Base-by-base conservation (phyloP, 2,888 invertebrate species). In the Kryphioiulus occultus region DNA sequence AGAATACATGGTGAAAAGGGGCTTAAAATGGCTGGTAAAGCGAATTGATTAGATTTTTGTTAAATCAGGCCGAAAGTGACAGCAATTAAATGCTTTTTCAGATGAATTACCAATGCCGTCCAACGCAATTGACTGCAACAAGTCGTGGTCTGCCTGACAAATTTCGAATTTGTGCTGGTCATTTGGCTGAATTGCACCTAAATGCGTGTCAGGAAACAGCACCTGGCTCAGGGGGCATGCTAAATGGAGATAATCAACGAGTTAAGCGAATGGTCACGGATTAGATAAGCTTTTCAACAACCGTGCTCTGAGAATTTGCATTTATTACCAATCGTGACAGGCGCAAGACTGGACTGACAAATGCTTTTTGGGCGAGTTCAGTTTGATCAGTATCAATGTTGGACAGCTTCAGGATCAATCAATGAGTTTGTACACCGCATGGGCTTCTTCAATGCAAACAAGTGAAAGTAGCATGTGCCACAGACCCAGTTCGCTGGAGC, bases 281-380 rank as follows among this genome's bases (percentile, higher is more conserved):
- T 59, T 59, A 59, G 59, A n/a, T 59, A 59, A 59, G n/a, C 59
- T 59, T 59, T 59, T 59, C 59, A 59, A n/a, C 59, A n/a, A n/a
- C 59, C 59, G 15, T 15, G 19, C 59, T 59, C 3, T 9, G n/a
- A 15, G n/a, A n/a, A 2, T 59, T 59, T 19, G n/a, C 59, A 59
- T 39, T 39, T 9, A 39, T 39, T 39, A 39, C 5, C 39, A 3
- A 9, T n/a, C 22, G 19, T 59, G 22, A 59, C 59, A 59, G 59
- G 39, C 39, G 39, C 9, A 39, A 3, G 9, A 9, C 39, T 39
- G 3, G 2, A 10, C 47, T 47, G 15, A 5, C 10, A 10, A 47
- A 47, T 47, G 47, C 47, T 5, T 47, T 47, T 47, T 47, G 47
- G 47, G 47, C 5, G 47, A 47, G 47, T 47, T 10, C 1, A 15